Evolutionary conservation across 1,140 invertebrate genomes (phyloP).

Genomic region (Panagrolaimus sp.): DNA sequence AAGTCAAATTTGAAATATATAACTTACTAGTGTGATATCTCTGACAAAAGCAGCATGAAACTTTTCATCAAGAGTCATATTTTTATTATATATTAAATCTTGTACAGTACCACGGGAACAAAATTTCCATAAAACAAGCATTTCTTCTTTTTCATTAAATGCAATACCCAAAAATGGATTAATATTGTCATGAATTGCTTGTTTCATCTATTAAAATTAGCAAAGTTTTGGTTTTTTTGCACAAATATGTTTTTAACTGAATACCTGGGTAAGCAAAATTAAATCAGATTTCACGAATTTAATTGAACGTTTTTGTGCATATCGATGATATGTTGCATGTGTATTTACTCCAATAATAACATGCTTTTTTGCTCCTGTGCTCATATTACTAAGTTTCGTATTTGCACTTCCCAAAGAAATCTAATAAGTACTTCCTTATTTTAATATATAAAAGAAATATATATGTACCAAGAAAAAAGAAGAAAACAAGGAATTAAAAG

Average conservation of each 20-base stretch:
- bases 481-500: background rate
- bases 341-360: constrained; percentile 58
- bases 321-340: constrained; percentile 52
- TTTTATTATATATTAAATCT: constrained; percentile 58
- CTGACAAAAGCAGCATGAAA: constrained; percentile 58
- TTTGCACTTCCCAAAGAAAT: constrained; percentile 52
- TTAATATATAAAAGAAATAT: background rate
- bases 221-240: background rate
- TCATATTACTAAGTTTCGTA: constrained; percentile 56
- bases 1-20: background rate
- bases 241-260: background rate
- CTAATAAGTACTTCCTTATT: constrained; percentile 28
- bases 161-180: constrained; percentile 57
- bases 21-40: constrained; percentile 52
- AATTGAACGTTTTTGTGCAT: constrained; percentile 51
- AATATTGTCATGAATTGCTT: constrained; percentile 55
- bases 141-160: constrained; percentile 58
- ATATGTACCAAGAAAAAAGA: background rate
- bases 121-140: constrained; percentile 58
- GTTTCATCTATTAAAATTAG: constrained; percentile 42
- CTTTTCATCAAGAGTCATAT: constrained; percentile 52
- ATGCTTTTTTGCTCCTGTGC: constrained; percentile 46
- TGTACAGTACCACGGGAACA: constrained; percentile 56
- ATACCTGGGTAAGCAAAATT: constrained; percentile 43
- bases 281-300: constrained; percentile 52